phyloP scores from a whole-genome alignment of 2,113 vertebrate genomes.

The Sebastes fasciatus region DNA sequence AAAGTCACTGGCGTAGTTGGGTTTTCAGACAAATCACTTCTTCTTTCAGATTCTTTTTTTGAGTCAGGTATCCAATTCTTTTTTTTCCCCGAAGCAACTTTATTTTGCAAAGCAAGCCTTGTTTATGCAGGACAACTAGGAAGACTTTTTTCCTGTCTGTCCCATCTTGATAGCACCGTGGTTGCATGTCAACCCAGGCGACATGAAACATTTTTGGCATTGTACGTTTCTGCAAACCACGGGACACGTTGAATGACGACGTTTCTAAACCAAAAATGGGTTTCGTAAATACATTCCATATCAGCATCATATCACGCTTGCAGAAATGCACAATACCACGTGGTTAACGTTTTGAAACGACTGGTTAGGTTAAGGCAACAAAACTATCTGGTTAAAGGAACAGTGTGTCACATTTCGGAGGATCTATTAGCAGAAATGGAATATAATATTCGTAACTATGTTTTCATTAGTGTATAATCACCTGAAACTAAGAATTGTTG shows the following conservation, averaged over 20 bases:
- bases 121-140: background rate
- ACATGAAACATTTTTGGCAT: background rate
- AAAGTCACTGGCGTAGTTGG: constrained; percentile 34
- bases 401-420: too few relatives aligned
- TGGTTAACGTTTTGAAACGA: too few relatives aligned
- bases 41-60: background rate
- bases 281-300: background rate
- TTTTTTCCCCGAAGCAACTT: background rate
- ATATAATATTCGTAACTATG: too few relatives aligned
- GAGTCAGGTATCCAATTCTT: background rate
- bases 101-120: background rate
- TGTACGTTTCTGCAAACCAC: background rate
- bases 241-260: background rate
- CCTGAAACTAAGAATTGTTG: too few relatives aligned
- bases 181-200: background rate
- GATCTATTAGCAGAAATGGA: too few relatives aligned
- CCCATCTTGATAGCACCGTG: background rate
- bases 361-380: too few relatives aligned
- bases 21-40: constrained; percentile 1
- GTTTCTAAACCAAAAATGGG: background rate
- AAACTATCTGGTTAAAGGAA: too few relatives aligned
- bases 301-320: too few relatives aligned
- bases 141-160: background rate
- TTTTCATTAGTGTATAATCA: too few relatives aligned
- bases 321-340: too few relatives aligned